A percentile compares a stretch with the other conserved stretches of the same genome.
These are phyloP conservation scores for Stegophylla sp. DNA, from an alignment of 2,888 invertebrate species.

Conservation along the genomic window DNA sequence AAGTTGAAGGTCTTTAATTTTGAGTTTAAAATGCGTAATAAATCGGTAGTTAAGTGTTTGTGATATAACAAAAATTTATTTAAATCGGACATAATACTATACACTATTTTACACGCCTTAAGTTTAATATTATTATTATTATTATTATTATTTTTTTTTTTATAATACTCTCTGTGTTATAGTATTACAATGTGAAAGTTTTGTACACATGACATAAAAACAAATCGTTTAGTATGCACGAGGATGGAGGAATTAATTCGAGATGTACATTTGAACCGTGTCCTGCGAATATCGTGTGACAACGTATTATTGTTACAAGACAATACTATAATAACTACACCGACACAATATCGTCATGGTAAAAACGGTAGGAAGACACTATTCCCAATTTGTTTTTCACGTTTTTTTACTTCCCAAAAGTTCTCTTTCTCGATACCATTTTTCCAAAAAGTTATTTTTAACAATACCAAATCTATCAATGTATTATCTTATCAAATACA, in stretches of 20 bases:
- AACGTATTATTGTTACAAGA: not conserved
- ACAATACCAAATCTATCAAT: too few relatives aligned
- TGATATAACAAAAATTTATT: not conserved
- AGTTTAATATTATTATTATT: slow-evolving; percentile 1
- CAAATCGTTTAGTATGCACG: not conserved
- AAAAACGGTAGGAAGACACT: too few relatives aligned
- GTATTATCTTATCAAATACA: too few relatives aligned
- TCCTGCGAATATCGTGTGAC: slow-evolving; percentile 4
- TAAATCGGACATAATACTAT: not conserved
- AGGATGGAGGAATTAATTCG: slow-evolving; percentile 3
- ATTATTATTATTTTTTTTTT: not conserved
- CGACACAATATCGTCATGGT: too few relatives aligned
- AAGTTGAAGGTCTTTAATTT: not conserved
- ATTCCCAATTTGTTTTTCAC: too few relatives aligned
- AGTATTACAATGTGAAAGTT: slow-evolving; percentile 31
- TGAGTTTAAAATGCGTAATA: not conserved
- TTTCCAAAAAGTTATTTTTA: too few relatives aligned
- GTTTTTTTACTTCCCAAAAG: too few relatives aligned
- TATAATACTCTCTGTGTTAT: not conserved
- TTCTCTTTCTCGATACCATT: too few relatives aligned
- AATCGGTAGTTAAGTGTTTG: not conserved
- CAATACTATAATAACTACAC: too few relatives aligned
- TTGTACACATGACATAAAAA: not conserved
- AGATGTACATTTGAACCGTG: not conserved
- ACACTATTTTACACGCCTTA: not conserved